Percentiles rank a stretch among this genome's conserved stretches.
Conservation (phyloP, 1,140 invertebrate species). For the Melanaphis sacchari region DNA sequence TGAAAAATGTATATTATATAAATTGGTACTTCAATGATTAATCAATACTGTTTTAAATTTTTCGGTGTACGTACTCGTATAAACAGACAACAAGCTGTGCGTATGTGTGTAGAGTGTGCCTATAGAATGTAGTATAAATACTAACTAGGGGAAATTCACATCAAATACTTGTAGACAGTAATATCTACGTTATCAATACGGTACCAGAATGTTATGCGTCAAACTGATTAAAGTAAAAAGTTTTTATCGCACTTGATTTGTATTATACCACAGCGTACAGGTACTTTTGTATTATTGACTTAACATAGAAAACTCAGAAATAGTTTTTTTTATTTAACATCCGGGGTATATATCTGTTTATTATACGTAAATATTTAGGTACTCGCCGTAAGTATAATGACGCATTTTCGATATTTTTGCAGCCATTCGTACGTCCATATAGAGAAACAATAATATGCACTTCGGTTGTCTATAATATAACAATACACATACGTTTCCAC, state of each 20-base stretch:
- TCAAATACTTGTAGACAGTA: not conserved
- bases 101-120: not conserved
- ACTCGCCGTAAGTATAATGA: not conserved
- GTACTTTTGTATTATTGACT: not conserved
- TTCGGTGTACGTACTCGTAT: no score
- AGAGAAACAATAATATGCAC: not conserved
- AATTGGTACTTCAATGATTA: not conserved
- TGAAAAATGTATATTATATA: not conserved
- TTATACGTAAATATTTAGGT: not conserved
- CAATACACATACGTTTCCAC: not conserved
- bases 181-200: no score
- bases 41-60: not conserved
- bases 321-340: not conserved
- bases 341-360: not conserved
- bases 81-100: not conserved
- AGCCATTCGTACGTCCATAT: not conserved
- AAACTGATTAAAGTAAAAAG: not conserved
- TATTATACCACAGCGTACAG: not conserved
- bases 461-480: not conserved
- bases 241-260: not conserved
- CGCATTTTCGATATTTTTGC: not conserved
- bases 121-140: no score
- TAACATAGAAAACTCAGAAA: not conserved
- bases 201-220: not conserved
- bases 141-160: not conserved